Evolutionary conservation across 2,113 vertebrate genomes (phyloP), one percentile per base, ranked within the genome.

Genomic region (Anolis sagrei): DNA sequence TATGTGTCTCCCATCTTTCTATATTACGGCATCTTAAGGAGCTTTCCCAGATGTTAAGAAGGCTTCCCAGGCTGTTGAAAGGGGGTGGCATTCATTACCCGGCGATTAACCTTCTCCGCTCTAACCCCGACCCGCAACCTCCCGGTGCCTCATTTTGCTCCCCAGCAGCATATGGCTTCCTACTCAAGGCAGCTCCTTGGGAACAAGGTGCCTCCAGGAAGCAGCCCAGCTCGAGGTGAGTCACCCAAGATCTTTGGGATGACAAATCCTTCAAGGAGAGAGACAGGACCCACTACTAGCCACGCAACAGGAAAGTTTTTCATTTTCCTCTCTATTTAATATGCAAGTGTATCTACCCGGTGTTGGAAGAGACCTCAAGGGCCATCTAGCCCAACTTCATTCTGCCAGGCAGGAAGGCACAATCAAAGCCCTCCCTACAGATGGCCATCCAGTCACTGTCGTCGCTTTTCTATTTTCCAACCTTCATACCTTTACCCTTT

Each of bases 141-240:
- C 39, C 54, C 13, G 66, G 49, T 48, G 76, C 14, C 70, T 74
- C 81, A 62, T 74, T 61, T 51, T 44, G 27, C 76, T 61, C 61
- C 32, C 27, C 29, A 54, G n/a, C 51, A 1, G 80, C 86, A 87
- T 77, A 77, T 82, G 86, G 36, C 51, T 32, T 32, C 39, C 48
- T 83, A 69, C 80, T 36, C 49, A 5, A 16, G 13, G 36, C 64
- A 27, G 36, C 51, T 69, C 70, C 36, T 72, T 36, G 0, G 64
- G 86, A 87, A 87, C 80, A 87, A 8, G 29, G 48, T 29, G 74
- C 86, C 74, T 29, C 4, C 48, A 27, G 36, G 36, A 58, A 44
- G 49, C 64, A 62, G 86, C 74, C 80, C 72, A 78, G 5, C 4
- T 1, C 34, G 58, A 19, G 64, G 79, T 82, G 86, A 87, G 25